Evolutionary conservation across 1,140 invertebrate species (phyloP).

Genomic region (Anoplophora glabripennis): DNA sequence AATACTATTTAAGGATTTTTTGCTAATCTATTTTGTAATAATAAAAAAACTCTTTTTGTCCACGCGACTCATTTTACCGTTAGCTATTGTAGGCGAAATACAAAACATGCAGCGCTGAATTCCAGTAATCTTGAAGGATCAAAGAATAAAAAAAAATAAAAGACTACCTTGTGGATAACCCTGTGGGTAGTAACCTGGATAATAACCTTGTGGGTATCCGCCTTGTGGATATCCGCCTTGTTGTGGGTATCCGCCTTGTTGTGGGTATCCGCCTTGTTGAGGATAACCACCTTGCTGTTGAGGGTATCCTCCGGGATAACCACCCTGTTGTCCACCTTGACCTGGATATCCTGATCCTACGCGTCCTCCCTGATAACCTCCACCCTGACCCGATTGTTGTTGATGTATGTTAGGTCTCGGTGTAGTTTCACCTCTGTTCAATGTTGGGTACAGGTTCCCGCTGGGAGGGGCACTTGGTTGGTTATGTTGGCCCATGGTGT

Average conservation of each 20-base stretch:
- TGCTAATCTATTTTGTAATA: not conserved
- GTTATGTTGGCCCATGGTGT: not conserved
- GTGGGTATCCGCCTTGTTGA: constrained; percentile 10
- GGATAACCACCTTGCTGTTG: constrained; percentile 5
- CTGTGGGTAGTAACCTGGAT: constrained; percentile 4
- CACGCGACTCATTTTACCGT: no score
- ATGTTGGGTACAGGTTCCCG: constrained; percentile 8
- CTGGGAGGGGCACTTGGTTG: not conserved
- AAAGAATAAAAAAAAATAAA: no score
- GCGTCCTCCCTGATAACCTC: constrained; percentile 12
- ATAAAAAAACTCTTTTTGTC: no score
- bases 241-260: constrained; percentile 2
- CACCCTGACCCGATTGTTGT: not conserved
- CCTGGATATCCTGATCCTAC: constrained; percentile 24
- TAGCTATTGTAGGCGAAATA: no score
- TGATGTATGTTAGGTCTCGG: constrained; percentile 7
- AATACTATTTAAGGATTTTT: no score
- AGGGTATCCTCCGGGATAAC: not conserved
- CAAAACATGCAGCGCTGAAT: no score
- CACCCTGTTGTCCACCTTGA: not conserved
- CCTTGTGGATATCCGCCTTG: not conserved
- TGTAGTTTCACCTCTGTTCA: constrained; percentile 14
- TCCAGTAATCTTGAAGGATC: no score
- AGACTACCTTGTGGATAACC: not conserved
- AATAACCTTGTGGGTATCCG: constrained; percentile 5